Base-by-base conservation (phyloP, 2,113 vertebrate genomes). In the Lophius piscatorius region DNA sequence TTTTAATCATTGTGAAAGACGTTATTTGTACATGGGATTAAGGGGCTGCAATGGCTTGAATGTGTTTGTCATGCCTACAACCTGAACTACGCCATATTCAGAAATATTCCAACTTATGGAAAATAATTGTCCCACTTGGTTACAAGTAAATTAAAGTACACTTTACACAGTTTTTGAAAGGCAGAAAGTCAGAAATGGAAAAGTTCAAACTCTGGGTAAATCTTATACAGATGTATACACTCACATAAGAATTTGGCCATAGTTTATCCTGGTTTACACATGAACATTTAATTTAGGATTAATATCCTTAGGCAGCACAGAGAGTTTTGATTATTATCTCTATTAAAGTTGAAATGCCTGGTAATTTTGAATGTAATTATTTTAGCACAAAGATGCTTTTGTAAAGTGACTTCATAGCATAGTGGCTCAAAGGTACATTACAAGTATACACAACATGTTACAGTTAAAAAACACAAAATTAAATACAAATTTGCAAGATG, bases 221-320 rank as follows among this genome's bases (percentile, higher is more conserved):
- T 23, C 47, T 56, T 49, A n/a, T n/a, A n/a, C n/a, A n/a, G n/a
- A n/a, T n/a, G n/a, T 6, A 56, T 22, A 50, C 14, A 50, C 49
- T 18, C 33, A 13, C 16, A 35, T 13, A 35, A 35, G 9, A n/a
- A 14, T 5, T 14, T 33, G 31, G 3, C 10, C 29, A 0, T 20
- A n/a, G 38, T 52, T 28, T 2, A 20, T 24, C 47, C 33, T 24
- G 14, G 8, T 61, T 33, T 39, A 13, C 45, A 23, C 9, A 46
- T 12, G 3, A 33, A 33, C 4, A 29, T 34, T 31, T 21, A 0
- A 33, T 40, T 38, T 14, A 18, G 26, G 8, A 28, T 28, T 28
- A 4, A 28, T 28, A 4, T 28, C 26, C 26, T 8, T 28, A 5
- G 10, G 36, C 40, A 0, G 12, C 20, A 31, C 17, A 28, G 10